A percentile compares a stretch with the other conserved stretches of the same genome.
phyloP scores from a whole-genome alignment of 2,797 vertebrate species.

The Melanotaenia trifasciata region DNA sequence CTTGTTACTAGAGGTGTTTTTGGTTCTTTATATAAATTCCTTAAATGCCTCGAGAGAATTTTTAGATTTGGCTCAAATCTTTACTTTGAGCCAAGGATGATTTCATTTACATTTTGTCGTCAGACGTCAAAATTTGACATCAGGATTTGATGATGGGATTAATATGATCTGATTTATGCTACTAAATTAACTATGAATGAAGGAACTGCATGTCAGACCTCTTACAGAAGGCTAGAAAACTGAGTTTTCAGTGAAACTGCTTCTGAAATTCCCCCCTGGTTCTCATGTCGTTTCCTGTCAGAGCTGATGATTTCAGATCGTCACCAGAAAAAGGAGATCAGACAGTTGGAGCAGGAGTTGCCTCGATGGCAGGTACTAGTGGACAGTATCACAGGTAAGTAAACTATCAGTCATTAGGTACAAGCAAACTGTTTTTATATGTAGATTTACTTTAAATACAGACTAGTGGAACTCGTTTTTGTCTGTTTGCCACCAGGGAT shows the following conservation, averaged over 20 bases:
- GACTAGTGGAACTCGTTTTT: neutral
- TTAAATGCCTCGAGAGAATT: neutral
- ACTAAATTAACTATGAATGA: neutral
- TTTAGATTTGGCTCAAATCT: neutral
- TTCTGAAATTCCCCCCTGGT: neutral
- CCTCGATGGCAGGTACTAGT: slow-evolving; percentile 97
- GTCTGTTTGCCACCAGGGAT: slow-evolving; percentile 83
- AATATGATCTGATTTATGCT: neutral
- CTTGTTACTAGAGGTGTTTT: neutral
- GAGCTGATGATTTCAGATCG: slow-evolving; percentile 95
- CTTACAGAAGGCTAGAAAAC: neutral
- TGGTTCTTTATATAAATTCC: neutral
- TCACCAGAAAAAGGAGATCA: slow-evolving; percentile 94
- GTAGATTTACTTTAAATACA: neutral
- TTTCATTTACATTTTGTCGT: neutral
- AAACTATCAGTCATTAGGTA: neutral
- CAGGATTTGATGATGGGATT: neutral
- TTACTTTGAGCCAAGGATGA: neutral
- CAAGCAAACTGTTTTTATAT: neutral
- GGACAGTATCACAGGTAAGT: slow-evolving; percentile 93
- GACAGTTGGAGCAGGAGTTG: slow-evolving; percentile 94
- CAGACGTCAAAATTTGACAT: neutral
- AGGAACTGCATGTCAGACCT: neutral
- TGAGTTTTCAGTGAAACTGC: neutral
- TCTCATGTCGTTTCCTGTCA: slow-evolving; percentile 49